Evolutionary conservation across 2,888 invertebrate species (phyloP).

Genomic region (Chrysina gloriosa): DNA sequence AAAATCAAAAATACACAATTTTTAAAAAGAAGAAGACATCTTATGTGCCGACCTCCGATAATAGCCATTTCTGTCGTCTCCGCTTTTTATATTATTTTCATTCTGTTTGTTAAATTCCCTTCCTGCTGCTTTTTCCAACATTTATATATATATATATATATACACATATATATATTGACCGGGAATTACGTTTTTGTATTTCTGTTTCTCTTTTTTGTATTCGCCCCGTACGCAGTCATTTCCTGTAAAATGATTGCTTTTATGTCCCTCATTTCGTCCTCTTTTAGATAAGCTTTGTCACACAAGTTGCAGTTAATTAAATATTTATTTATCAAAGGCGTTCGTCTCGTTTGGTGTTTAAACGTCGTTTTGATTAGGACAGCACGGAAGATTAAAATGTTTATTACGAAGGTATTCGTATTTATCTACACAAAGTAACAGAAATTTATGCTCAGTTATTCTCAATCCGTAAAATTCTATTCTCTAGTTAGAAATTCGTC

Average conservation of each 20-base stretch:
- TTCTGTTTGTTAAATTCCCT: background rate
- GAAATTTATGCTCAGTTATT: too few relatives aligned
- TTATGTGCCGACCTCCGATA: too few relatives aligned
- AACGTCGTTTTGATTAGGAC: too few relatives aligned
- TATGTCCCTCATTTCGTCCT: background rate
- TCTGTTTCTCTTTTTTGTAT: background rate
- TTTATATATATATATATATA: background rate
- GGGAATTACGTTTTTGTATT: background rate
- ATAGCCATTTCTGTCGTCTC: too few relatives aligned
- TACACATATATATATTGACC: background rate
- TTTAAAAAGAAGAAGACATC: too few relatives aligned
- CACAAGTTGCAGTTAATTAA: constrained; percentile 13
- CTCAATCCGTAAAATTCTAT: too few relatives aligned
- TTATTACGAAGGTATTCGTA: too few relatives aligned
- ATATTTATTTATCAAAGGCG: constrained; percentile 24
- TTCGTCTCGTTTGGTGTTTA: background rate
- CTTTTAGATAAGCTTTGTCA: constrained; percentile 13
- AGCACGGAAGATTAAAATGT: too few relatives aligned
- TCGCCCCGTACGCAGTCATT: constrained; percentile 15
- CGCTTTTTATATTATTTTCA: background rate
- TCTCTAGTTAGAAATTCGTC: too few relatives aligned
- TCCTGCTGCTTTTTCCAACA: background rate
- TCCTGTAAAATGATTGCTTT: constrained; percentile 26
- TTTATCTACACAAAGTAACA: too few relatives aligned
- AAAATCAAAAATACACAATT: too few relatives aligned